A percentile compares a stretch with the other conserved stretches of the same genome.
phyloP scores from a whole-genome alignment of 2,888 invertebrate species.

The Drosophila suboccidentalis region DNA sequence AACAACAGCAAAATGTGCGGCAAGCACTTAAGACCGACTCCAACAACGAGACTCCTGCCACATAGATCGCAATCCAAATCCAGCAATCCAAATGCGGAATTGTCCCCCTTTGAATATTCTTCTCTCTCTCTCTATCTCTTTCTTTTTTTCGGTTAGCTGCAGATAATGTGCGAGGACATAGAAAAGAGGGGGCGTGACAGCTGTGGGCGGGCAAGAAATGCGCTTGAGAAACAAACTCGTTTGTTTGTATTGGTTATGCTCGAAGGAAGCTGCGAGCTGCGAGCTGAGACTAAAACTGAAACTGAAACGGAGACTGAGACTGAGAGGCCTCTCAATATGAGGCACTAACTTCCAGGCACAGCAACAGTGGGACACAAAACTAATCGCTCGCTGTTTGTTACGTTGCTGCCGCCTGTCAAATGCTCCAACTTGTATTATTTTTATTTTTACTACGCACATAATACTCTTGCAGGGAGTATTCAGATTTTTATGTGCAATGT shows the following conservation, averaged over 20 bases:
- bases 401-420: conserved; percentile 44
- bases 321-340: conserved; percentile 24
- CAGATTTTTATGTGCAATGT: not conserved
- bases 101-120: conserved; percentile 46
- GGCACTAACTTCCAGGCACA: conserved; percentile 29
- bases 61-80: conserved; percentile 33
- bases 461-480: conserved; percentile 5
- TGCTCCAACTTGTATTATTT: conserved; percentile 32
- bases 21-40: conserved; percentile 55
- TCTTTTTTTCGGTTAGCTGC: conserved; percentile 35
- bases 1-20: conserved; percentile 47
- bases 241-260: conserved; percentile 34
- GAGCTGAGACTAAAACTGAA: not conserved
- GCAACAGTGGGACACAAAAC: conserved; percentile 29
- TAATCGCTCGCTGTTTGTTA: conserved; percentile 46
- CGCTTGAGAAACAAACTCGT: conserved; percentile 21
- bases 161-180: conserved; percentile 44
- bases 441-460: conserved; percentile 33
- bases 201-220: conserved; percentile 32
- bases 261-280: conserved; percentile 9
- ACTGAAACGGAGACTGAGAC: too few relatives aligned
- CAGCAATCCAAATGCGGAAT: conserved; percentile 28
- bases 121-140: not conserved
- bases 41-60: conserved; percentile 16
- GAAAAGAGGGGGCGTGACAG: conserved; percentile 33